phyloP scores from a whole-genome alignment of 2,797 vertebrate species.

The Octomys mimax region DNA sequence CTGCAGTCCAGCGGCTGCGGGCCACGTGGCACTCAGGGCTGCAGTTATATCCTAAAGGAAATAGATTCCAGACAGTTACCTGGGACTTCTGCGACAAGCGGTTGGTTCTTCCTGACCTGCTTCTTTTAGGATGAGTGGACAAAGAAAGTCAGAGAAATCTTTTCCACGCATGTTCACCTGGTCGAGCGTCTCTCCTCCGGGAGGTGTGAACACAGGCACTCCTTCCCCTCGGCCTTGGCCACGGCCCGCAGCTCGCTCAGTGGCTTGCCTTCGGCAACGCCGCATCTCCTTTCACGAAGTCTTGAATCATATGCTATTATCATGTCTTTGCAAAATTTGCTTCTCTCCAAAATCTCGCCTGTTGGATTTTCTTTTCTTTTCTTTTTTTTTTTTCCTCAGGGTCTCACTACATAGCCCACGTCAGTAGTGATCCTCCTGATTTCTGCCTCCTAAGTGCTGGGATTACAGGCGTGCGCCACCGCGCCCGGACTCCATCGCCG shows the following conservation, averaged over 20 bases:
- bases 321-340: too few species aligned
- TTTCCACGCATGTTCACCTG: conserved; percentile 94
- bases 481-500: too few species aligned
- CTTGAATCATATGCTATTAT: too few species aligned
- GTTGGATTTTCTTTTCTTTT: too few species aligned
- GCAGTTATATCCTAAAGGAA: conserved; percentile 79
- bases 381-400: too few species aligned
- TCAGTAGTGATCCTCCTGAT: too few species aligned
- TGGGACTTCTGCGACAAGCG: neutral
- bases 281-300: conserved; percentile 90
- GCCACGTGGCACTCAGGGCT: conserved; percentile 49
- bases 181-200: conserved; percentile 95
- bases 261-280: conserved; percentile 93
- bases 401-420: too few species aligned
- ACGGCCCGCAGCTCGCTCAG: conserved; percentile 94
- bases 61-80: conserved; percentile 75
- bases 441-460: too few species aligned
- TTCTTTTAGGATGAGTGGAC: conserved; percentile 90
- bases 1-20: conserved; percentile 76
- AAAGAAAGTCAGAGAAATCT: conserved; percentile 94
- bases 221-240: conserved; percentile 95
- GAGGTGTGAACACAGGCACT: conserved; percentile 94
- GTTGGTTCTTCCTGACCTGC: conserved; percentile 66
- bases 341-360: too few species aligned
- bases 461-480: too few species aligned